These are phyloP conservation scores for Pseudochirops cupreus DNA, from an alignment of 2,797 vertebrate genomes.

Conservation along the genomic window DNA sequence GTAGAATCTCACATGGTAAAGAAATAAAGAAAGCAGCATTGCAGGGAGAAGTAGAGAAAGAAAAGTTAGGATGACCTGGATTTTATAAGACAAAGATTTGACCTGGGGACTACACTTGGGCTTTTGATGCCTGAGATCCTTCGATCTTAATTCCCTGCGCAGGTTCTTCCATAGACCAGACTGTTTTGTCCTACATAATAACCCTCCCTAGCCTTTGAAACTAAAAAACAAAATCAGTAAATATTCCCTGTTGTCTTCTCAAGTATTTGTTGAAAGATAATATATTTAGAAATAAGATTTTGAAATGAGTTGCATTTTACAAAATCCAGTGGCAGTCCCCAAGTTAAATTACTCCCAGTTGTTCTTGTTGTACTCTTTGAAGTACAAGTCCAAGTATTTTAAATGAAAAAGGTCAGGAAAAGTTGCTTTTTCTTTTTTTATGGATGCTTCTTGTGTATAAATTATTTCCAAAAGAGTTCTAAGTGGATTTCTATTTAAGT, in stretches of 20 bases:
- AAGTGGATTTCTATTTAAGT: conserved; percentile 55
- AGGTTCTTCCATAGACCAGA: not conserved
- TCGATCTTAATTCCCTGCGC: not conserved
- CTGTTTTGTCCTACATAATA: not conserved
- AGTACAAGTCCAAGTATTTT: conserved; percentile 64
- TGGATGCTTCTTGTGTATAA: conserved; percentile 59
- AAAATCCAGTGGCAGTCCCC: not conserved
- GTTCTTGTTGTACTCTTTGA: conserved; percentile 58
- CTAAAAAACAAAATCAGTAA: not conserved
- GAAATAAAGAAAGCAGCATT: not conserved
- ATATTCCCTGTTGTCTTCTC: not conserved
- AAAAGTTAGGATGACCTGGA: not conserved
- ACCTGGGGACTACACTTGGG: not conserved
- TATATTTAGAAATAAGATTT: not conserved
- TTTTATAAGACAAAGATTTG: not conserved
- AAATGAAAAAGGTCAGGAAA: conserved; percentile 42
- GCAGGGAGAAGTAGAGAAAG: not conserved
- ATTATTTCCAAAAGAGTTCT: conserved; percentile 60
- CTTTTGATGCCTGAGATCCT: not conserved
- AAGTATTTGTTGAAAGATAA: not conserved
- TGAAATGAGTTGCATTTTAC: not conserved
- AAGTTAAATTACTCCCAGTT: conserved; percentile 50
- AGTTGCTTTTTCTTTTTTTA: conserved; percentile 61
- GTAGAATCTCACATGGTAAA: not conserved
- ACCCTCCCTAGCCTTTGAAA: not conserved